phyloP scores from a whole-genome alignment of 2,888 invertebrate genomes.

The Phrixothrix hirtus region DNA sequence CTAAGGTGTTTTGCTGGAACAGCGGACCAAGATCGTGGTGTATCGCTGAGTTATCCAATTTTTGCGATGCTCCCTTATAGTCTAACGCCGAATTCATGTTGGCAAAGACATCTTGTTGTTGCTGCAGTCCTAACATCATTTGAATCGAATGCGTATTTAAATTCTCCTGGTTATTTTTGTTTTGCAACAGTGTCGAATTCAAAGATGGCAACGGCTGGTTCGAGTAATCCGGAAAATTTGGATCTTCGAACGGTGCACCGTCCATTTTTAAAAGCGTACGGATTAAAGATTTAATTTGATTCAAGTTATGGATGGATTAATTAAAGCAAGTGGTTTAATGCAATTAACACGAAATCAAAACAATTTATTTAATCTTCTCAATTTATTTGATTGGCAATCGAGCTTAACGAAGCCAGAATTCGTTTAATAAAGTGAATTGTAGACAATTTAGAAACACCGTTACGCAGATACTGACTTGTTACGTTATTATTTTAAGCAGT shows the following conservation, averaged over 20 bases:
- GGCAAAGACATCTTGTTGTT: constrained; percentile 53
- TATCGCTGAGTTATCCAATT: constrained; percentile 57
- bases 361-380: constrained; percentile 50
- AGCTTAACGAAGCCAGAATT: constrained; percentile 33
- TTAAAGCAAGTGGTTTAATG: constrained; percentile 38
- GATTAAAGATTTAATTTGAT: constrained; percentile 21
- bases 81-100: constrained; percentile 57
- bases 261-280: constrained; percentile 67
- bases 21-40: constrained; percentile 55
- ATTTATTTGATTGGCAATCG: constrained; percentile 48
- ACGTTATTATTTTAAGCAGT: constrained; percentile 58
- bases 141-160: constrained; percentile 68
- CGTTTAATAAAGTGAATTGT: constrained; percentile 41
- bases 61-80: constrained; percentile 57
- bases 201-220: constrained; percentile 59
- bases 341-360: constrained; percentile 48
- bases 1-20: constrained; percentile 45
- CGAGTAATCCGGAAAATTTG: constrained; percentile 76
- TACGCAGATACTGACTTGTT: constrained; percentile 53
- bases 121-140: constrained; percentile 66
- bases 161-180: constrained; percentile 52
- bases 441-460: constrained; percentile 47
- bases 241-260: constrained; percentile 73
- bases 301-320: constrained; percentile 30
- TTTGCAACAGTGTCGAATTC: constrained; percentile 51